phyloP scores from a whole-genome alignment of 2,113 vertebrate species.

The Stigmatopora argus region DNA sequence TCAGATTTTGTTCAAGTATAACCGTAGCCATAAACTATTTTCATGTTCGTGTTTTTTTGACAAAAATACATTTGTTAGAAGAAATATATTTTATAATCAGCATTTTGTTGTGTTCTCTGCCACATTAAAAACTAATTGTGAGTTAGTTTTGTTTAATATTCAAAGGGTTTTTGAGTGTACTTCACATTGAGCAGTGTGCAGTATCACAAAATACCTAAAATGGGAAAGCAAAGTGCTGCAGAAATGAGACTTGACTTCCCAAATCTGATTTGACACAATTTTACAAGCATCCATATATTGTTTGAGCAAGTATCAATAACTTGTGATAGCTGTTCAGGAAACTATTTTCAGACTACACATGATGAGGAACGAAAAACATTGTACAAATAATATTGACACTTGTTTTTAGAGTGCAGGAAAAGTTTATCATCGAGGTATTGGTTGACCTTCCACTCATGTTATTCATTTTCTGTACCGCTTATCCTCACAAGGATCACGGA shows the following conservation, averaged over 20 bases:
- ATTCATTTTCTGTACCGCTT: too few relatives aligned
- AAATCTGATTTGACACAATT: constrained; percentile 34
- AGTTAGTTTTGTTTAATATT: neutral
- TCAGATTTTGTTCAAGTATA: neutral
- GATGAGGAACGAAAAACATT: neutral
- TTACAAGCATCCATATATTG: constrained; percentile 25
- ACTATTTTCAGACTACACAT: constrained; percentile 12
- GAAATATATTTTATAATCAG: neutral
- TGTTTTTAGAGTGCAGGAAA: neutral
- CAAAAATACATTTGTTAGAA: neutral
- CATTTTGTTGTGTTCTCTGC: neutral
- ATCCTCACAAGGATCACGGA: too few relatives aligned
- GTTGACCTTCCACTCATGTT: neutral
- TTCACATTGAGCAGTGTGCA: neutral
- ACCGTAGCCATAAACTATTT: neutral
- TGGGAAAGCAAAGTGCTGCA: constrained; percentile 54
- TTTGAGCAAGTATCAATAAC: constrained; percentile 30
- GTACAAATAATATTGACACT: neutral
- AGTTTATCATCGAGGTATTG: neutral
- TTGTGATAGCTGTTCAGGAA: constrained; percentile 25
- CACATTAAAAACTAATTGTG: neutral
- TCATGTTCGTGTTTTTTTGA: neutral
- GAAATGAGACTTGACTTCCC: constrained; percentile 35
- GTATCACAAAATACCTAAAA: neutral
- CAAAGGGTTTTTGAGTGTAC: neutral